These are phyloP conservation scores for Cephus pygmeus DNA, from an alignment of 2,888 invertebrate genomes.

Conservation along the genomic window DNA sequence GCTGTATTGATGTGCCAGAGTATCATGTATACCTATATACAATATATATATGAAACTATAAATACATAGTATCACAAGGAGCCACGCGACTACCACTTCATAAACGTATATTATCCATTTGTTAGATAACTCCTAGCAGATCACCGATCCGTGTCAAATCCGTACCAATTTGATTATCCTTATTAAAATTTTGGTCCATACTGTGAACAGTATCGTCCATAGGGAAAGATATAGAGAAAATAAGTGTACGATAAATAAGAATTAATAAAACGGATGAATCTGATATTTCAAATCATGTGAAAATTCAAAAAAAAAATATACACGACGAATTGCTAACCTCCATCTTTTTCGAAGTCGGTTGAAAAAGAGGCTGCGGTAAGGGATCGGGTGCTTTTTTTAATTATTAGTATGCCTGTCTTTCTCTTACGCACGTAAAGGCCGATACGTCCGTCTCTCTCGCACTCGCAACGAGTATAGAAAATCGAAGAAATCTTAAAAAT, in stretches of 20 bases:
- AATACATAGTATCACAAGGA: neutral
- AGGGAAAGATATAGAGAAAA: neutral
- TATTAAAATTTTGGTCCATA: neutral
- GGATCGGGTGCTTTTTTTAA: too few species aligned
- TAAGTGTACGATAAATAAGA: neutral
- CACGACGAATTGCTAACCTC: too few species aligned
- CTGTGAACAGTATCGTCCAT: neutral
- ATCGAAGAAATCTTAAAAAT: too few species aligned
- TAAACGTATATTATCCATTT: constrained; percentile 50
- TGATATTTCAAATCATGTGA: too few species aligned
- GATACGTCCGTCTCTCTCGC: too few species aligned
- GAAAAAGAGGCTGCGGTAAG: too few species aligned
- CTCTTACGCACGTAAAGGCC: too few species aligned
- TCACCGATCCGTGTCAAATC: neutral
- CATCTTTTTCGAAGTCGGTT: too few species aligned
- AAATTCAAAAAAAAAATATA: too few species aligned
- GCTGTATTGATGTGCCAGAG: constrained; percentile 47
- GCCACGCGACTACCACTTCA: constrained; percentile 59
- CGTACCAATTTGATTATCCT: neutral
- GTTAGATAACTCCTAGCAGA: constrained; percentile 24
- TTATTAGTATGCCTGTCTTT: too few species aligned
- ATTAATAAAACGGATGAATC: too few species aligned
- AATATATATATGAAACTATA: neutral
- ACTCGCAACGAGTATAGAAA: too few species aligned
- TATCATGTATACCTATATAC: neutral